phyloP scores from a whole-genome alignment of 2,113 vertebrate genomes.

The Proterorhinus semilunaris region DNA sequence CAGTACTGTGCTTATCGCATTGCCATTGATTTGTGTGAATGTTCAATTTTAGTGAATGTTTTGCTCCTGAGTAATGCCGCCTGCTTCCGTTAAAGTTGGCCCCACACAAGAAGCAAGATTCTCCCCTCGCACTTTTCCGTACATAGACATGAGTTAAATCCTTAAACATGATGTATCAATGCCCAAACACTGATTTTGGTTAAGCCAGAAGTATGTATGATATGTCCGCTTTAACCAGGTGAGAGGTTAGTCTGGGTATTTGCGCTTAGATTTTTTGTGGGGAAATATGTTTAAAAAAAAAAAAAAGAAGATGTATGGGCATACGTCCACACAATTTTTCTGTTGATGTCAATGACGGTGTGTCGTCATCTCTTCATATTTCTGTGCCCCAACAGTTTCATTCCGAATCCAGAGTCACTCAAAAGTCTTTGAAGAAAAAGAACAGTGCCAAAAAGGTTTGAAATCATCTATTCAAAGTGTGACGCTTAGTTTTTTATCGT shows the following conservation, averaged over 20 bases:
- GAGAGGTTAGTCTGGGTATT: background rate
- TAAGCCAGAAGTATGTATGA: too few species aligned
- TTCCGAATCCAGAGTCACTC: slow-evolving; percentile 36
- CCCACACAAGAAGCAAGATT: too few species aligned
- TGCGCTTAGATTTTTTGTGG: background rate
- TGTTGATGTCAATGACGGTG: slow-evolving; percentile 67
- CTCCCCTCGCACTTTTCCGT: too few species aligned
- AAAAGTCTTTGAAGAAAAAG: slow-evolving; percentile 39
- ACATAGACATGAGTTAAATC: too few species aligned
- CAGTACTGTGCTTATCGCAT: too few species aligned
- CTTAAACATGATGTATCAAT: too few species aligned
- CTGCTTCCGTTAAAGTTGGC: too few species aligned
- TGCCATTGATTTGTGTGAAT: too few species aligned
- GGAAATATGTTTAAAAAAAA: too few species aligned
- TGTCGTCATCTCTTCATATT: slow-evolving; percentile 65
- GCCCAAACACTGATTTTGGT: too few species aligned
- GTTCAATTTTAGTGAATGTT: too few species aligned
- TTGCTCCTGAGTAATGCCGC: too few species aligned
- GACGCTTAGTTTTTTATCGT: slow-evolving; percentile 18
- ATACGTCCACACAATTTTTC: slow-evolving; percentile 47
- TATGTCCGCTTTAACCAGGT: background rate
- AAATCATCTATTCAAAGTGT: slow-evolving; percentile 26
- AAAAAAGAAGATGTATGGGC: slow-evolving; percentile 15
- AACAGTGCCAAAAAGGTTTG: slow-evolving; percentile 55
- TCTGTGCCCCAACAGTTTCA: slow-evolving; percentile 47